These are phyloP conservation scores for Orthosia gothica DNA, from an alignment of 2,888 invertebrate species.

Conservation along the genomic window DNA sequence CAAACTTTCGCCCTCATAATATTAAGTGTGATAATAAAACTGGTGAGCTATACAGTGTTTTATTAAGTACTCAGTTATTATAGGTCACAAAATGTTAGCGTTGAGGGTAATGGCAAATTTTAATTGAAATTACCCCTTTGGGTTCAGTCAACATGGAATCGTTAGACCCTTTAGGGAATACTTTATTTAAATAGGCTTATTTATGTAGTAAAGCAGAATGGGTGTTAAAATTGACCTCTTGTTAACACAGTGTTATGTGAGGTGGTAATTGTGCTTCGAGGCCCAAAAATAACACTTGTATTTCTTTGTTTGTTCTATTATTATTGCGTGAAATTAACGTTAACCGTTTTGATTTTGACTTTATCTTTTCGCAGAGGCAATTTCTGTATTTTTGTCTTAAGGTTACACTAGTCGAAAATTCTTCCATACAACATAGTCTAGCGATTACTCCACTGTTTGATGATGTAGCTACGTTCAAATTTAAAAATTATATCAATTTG, in stretches of 20 bases:
- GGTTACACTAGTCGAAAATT: too few relatives aligned
- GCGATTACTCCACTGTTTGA: too few relatives aligned
- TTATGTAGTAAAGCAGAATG: slow-evolving; percentile 28
- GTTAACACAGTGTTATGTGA: background rate
- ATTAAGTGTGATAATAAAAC: slow-evolving; percentile 58
- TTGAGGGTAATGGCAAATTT: slow-evolving; percentile 44
- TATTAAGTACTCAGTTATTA: slow-evolving; percentile 55
- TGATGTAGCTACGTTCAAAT: too few relatives aligned
- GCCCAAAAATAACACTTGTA: slow-evolving; percentile 7
- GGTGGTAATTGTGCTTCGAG: background rate
- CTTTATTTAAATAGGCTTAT: slow-evolving; percentile 35
- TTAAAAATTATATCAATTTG: too few relatives aligned
- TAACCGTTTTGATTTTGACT: background rate
- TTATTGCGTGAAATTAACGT: background rate
- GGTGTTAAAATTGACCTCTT: slow-evolving; percentile 10
- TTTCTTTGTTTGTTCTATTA: background rate
- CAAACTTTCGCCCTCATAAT: too few relatives aligned
- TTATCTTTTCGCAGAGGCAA: background rate
- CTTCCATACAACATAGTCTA: too few relatives aligned
- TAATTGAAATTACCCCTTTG: slow-evolving; percentile 55
- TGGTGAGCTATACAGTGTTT: slow-evolving; percentile 57
- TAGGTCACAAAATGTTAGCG: slow-evolving; percentile 53
- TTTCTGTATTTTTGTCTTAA: background rate
- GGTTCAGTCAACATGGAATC: slow-evolving; percentile 44
- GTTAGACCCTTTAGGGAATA: slow-evolving; percentile 20